A percentile compares a stretch with the other conserved stretches of the same genome.
phyloP scores from a whole-genome alignment of 2,113 vertebrate genomes.

The Abramis brama region DNA sequence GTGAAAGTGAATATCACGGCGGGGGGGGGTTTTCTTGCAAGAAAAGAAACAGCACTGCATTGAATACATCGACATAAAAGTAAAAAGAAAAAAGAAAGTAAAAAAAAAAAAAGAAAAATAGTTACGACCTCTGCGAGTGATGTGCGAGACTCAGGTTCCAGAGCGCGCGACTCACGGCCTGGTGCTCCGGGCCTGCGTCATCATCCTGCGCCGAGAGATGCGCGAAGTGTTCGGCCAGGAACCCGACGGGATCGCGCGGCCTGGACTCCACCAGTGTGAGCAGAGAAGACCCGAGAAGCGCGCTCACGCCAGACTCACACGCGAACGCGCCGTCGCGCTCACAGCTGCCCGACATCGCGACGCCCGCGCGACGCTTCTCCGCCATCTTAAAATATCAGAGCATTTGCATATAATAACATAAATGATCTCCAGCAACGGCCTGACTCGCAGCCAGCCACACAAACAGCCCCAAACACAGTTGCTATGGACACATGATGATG shows the following conservation, averaged over 20 bases:
- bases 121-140: slow-evolving; percentile 76
- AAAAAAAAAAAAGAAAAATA: too few relatives aligned
- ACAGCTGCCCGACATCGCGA: slow-evolving; percentile 59
- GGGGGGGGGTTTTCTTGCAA: too few relatives aligned
- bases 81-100: too few relatives aligned
- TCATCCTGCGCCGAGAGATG: slow-evolving; percentile 78
- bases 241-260: slow-evolving; percentile 87
- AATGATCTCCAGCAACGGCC: background rate
- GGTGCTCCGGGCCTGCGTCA: slow-evolving; percentile 64
- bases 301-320: slow-evolving; percentile 79
- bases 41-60: too few relatives aligned
- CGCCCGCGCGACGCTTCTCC: slow-evolving; percentile 80
- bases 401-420: background rate
- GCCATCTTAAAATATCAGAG: slow-evolving; percentile 74
- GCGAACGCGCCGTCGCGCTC: slow-evolving; percentile 82
- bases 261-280: slow-evolving; percentile 88
- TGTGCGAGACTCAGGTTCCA: slow-evolving; percentile 80
- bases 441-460: too few relatives aligned
- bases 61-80: too few relatives aligned
- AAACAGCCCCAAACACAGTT: background rate
- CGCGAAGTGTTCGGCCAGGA: slow-evolving; percentile 90
- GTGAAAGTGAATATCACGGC: too few relatives aligned
- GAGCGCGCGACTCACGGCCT: slow-evolving; percentile 74
- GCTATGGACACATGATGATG: slow-evolving; percentile 7
- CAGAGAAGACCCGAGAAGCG: slow-evolving; percentile 84